A percentile compares a stretch with the other conserved stretches of the same genome.
Evolutionary conservation across 2,113 vertebrate genomes (phyloP).

Genomic region (Synchiropus splendidus): DNA sequence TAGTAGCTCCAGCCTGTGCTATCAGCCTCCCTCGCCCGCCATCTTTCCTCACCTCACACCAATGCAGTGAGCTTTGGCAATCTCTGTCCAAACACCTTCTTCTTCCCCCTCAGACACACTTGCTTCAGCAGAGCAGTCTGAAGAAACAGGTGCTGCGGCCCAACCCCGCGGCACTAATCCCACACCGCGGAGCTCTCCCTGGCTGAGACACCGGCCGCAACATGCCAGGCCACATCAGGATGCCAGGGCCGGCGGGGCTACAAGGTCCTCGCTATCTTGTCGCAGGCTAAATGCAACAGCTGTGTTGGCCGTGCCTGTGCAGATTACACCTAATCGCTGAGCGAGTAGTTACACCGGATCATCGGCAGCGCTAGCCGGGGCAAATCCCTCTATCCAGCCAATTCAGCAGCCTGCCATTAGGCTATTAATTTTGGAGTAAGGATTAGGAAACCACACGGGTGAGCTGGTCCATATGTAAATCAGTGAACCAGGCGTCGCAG

Average conservation of each 20-base stretch:
- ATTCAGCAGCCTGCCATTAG: constrained; percentile 49
- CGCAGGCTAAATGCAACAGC: constrained; percentile 43
- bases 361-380: constrained; percentile 36
- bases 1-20: constrained; percentile 43
- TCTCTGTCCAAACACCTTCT: constrained; percentile 5
- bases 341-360: constrained; percentile 54
- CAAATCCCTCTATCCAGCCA: constrained; percentile 48
- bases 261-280: constrained; percentile 25
- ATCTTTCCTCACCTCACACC: constrained; percentile 13
- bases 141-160: too few relatives aligned
- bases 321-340: constrained; percentile 49
- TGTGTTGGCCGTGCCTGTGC: constrained; percentile 31
- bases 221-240: constrained; percentile 9
- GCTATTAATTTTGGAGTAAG: constrained; percentile 28
- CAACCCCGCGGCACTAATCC: constrained; percentile 8
- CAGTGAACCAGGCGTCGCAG: too few relatives aligned
- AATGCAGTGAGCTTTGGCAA: constrained; percentile 19
- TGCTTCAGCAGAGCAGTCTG: background rate
- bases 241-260: constrained; percentile 15
- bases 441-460: constrained; percentile 9
- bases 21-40: constrained; percentile 25
- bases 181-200: constrained; percentile 19
- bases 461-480: constrained; percentile 6
- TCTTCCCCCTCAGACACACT: constrained; percentile 9
- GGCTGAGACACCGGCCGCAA: constrained; percentile 13